phyloP scores from a whole-genome alignment of 2,113 vertebrate species.

The Chionodraco myersi region DNA sequence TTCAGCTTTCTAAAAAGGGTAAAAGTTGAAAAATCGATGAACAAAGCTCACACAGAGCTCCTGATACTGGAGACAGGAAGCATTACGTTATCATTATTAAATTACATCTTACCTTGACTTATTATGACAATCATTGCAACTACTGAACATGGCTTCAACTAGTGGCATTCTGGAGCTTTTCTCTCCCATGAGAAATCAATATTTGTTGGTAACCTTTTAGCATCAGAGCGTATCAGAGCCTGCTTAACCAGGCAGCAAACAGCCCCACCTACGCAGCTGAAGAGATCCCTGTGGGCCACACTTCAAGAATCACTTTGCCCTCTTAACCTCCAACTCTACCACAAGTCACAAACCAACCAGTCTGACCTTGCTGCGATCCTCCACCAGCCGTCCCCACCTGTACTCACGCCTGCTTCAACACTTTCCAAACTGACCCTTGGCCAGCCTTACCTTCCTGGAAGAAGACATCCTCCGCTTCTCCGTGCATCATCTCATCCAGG shows the following conservation, averaged over 20 bases:
- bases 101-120: constrained; percentile 1
- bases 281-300: constrained; percentile 31
- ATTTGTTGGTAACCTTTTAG: constrained; percentile 6
- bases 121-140: neutral
- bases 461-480: constrained; percentile 84
- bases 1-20: constrained; percentile 53
- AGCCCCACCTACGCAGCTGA: constrained; percentile 56
- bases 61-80: constrained; percentile 11
- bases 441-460: constrained; percentile 79
- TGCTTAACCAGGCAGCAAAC: constrained; percentile 20
- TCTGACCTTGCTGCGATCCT: neutral
- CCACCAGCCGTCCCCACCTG: constrained; percentile 27
- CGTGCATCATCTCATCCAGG: constrained; percentile 77
- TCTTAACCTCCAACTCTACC: constrained; percentile 38
- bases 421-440: constrained; percentile 36
- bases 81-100: neutral
- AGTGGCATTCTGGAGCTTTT: neutral
- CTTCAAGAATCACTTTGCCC: constrained; percentile 6
- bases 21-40: constrained; percentile 55
- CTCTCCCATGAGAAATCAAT: neutral
- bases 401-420: constrained; percentile 28
- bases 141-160: neutral
- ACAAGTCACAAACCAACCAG: constrained; percentile 27
- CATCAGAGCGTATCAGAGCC: constrained; percentile 1
- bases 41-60: constrained; percentile 27